Conservation (phyloP, 2,797 vertebrate genomes). For the Acridotheres tristis region DNA sequence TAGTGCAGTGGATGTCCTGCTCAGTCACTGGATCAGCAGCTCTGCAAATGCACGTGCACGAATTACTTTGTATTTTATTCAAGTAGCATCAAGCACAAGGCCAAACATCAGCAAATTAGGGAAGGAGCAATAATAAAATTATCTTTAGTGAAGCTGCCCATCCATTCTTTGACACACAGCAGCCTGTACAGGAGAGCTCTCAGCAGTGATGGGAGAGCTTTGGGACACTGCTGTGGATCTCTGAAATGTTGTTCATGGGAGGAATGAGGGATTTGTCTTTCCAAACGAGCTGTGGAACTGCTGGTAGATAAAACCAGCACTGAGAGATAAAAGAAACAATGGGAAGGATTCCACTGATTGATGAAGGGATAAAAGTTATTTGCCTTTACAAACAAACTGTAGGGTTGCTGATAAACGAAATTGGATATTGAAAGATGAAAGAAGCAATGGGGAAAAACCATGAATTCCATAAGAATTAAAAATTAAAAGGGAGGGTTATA, state of each 20-base stretch:
- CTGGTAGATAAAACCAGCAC: no score
- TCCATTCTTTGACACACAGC: background rate
- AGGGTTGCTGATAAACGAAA: no score
- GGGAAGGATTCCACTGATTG: no score
- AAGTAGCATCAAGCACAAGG: background rate
- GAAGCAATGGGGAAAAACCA: no score
- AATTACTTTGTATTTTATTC: background rate
- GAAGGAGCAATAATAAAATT: background rate
- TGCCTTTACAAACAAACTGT: no score
- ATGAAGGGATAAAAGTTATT: no score
- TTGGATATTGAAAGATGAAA: no score
- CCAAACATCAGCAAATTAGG: background rate
- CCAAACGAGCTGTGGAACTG: no score
- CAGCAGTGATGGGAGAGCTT: background rate
- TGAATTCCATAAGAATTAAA: no score
- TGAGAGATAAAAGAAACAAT: no score
- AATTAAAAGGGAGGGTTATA: no score
- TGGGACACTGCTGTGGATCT: background rate
- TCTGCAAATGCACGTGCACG: background rate
- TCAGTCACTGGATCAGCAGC: background rate
- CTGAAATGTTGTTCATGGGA: background rate
- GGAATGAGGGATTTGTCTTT: no score
- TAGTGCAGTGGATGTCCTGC: background rate
- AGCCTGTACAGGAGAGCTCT: background rate
- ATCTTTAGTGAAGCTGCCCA: background rate